phyloP scores from a whole-genome alignment of 2,113 vertebrate species.

The Dasyornis broadbenti region DNA sequence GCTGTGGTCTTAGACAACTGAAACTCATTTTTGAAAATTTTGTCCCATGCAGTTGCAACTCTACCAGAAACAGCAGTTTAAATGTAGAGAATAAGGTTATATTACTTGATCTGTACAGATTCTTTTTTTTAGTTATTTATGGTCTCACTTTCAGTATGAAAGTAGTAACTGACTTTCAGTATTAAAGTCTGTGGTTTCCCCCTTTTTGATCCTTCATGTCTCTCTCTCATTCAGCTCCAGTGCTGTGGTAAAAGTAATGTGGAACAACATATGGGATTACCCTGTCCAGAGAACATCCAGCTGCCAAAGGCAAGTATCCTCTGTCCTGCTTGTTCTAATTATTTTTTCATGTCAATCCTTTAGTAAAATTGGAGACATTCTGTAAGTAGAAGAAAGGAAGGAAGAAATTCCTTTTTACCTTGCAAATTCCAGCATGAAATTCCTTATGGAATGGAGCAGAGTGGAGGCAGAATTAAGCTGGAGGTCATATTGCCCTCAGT shows the following conservation, averaged over 20 bases:
- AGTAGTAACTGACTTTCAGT: background rate
- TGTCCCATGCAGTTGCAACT: background rate
- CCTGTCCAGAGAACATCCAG: constrained; percentile 72
- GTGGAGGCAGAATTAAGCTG: background rate
- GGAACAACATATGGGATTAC: constrained; percentile 53
- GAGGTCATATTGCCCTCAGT: background rate
- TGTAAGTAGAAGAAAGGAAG: background rate
- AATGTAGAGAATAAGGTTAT: background rate
- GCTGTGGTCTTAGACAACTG: background rate
- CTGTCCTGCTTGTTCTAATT: background rate
- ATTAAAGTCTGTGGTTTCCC: background rate
- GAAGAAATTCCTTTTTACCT: background rate
- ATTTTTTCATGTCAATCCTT: background rate
- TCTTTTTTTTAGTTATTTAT: background rate
- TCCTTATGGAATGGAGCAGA: background rate
- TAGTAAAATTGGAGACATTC: background rate
- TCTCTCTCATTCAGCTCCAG: constrained; percentile 66
- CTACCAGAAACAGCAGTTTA: background rate
- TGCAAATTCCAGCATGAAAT: background rate
- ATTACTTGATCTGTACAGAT: background rate
- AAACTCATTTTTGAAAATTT: background rate
- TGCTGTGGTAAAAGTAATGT: constrained; percentile 75
- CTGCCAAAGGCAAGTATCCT: constrained; percentile 66
- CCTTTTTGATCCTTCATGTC: background rate
- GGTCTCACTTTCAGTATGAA: background rate